A percentile compares a stretch with the other conserved stretches of the same genome.
Evolutionary conservation across 1,140 invertebrate species (phyloP).

Genomic region (Nasonia longicornis): DNA sequence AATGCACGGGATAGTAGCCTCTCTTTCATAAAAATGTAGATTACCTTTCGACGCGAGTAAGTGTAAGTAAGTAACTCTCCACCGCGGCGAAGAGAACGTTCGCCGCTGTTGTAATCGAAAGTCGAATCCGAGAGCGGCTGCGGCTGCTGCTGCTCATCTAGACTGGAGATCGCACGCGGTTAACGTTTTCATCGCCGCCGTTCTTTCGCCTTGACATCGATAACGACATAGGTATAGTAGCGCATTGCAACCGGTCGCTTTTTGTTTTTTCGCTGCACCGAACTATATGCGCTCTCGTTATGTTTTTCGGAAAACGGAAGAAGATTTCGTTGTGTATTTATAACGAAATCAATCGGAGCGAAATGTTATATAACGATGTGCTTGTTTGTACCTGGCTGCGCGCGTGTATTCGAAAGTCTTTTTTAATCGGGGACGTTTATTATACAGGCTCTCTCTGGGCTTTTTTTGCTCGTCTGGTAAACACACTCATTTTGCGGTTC

Average conservation of each 20-base stretch:
- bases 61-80: not conserved
- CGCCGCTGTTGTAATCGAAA: slow-evolving; percentile 30
- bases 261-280: not conserved
- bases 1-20: not conserved
- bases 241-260: not conserved
- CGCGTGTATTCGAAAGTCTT: too few relatives aligned
- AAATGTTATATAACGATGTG: too few relatives aligned
- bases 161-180: slow-evolving; percentile 19
- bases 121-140: slow-evolving; percentile 19
- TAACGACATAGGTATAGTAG: not conserved
- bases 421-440: too few relatives aligned
- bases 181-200: slow-evolving; percentile 12
- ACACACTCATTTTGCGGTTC: too few relatives aligned
- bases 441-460: too few relatives aligned
- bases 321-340: not conserved
- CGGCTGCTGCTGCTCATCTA: slow-evolving; percentile 17
- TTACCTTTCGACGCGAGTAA: slow-evolving; percentile 3
- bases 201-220: slow-evolving; percentile 32
- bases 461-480: too few relatives aligned
- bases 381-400: too few relatives aligned
- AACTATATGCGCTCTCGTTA: not conserved
- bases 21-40: slow-evolving; percentile 37
- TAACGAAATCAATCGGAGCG: not conserved
- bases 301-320: not conserved
- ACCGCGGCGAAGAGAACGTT: slow-evolving; percentile 19